A percentile compares a stretch with the other conserved stretches of the same genome.
Evolutionary conservation across 2,113 vertebrate genomes (phyloP).

Genomic region (Sceloporus tristichus): DNA sequence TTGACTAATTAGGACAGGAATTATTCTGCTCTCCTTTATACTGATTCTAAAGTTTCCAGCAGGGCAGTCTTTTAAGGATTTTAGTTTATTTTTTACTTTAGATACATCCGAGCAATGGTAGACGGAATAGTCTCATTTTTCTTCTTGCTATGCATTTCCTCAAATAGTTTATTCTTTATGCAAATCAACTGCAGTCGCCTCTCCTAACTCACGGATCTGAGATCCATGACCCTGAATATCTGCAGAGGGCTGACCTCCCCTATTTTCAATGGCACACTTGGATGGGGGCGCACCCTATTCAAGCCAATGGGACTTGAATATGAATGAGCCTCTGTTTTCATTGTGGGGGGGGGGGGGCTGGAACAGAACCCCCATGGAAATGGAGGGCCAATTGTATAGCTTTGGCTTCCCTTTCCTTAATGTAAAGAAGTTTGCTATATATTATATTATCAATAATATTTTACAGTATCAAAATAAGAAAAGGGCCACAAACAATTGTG

Average conservation of each 20-base stretch:
- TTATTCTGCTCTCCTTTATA: slow-evolving; percentile 15
- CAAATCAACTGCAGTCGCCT: not conserved
- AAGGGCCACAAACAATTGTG: not conserved
- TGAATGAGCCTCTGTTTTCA: too few species aligned
- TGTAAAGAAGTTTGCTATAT: not conserved
- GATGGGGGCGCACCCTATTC: too few species aligned
- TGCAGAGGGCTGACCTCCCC: too few species aligned
- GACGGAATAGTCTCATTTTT: not conserved
- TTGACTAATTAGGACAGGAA: slow-evolving; percentile 26
- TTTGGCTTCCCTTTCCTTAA: not conserved
- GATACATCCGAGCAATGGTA: slow-evolving; percentile 8
- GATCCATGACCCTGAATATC: too few species aligned
- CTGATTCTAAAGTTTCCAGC: slow-evolving; percentile 32
- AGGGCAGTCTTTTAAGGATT: not conserved
- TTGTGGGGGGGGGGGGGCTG: too few species aligned
- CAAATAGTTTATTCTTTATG: not conserved
- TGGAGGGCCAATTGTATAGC: too few species aligned
- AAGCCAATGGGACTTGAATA: too few species aligned
- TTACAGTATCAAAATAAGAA: not conserved
- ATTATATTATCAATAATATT: not conserved
- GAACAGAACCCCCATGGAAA: too few species aligned
- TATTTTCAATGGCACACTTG: too few species aligned
- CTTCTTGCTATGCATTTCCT: not conserved
- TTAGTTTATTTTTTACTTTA: not conserved
- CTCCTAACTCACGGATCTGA: too few species aligned